Evolutionary conservation across 2,888 invertebrate genomes (phyloP), one percentile per base, ranked within the genome.

Genomic region (Synergus laeviventris): DNA sequence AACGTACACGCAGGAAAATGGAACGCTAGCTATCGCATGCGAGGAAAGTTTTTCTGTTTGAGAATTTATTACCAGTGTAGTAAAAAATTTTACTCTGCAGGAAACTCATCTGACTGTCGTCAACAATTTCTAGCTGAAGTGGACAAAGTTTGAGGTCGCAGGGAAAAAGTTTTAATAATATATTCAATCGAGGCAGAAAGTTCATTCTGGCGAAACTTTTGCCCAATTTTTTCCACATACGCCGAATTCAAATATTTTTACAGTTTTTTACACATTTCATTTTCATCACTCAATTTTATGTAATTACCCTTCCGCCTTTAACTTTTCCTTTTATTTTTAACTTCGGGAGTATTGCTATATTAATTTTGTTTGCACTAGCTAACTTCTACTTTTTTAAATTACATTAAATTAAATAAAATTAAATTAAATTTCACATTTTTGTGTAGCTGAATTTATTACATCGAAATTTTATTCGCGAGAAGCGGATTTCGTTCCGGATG

Each of bases 381-480:
- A 2, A 3, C 18, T 18, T 56, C 3, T 18, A 21, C 1, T 11
- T 18, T 61, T 9, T 38, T 7, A 36, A 38, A 16, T 38, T 36
- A 38, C 18, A 56, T 56, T 56, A 11, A 21, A 21, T 21, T 12
- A 56, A n/a, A 56, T 9, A 11, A 21, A 54, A 31, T 60, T 12
- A 56, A n/a, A 56, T 9, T 21, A 21, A 54, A 31, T 60, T 59
- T 77, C 11, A 11, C 12, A 24, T 70, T 79, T 74, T 64, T 21
- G 81, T 82, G n/a, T 83, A 89, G 88, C 82, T 31, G 80, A 85
- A 45, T 82, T 85, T 70, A 80, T 88, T 60, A 85, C 88, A 11
- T 87, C 87, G 14, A 89, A 89, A 83, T 89, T 88, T 80, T 89
- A 89, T 75, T 83, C 87, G 12, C 82, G 80, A 39, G 81, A 86